phyloP scores from a whole-genome alignment of 2,113 vertebrate genomes.

The Istiophorus platypterus region DNA sequence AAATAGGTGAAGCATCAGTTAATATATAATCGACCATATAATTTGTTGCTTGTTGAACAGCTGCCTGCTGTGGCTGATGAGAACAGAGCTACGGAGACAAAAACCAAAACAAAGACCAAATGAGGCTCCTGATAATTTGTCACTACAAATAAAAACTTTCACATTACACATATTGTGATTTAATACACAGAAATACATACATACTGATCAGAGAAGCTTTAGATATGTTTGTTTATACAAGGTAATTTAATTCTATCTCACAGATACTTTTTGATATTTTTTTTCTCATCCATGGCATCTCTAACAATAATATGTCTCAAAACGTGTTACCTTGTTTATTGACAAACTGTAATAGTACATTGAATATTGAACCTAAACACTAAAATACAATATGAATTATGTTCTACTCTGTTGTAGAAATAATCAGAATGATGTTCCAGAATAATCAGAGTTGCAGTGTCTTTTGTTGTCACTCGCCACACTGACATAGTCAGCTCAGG shows the following conservation, averaged over 20 bases:
- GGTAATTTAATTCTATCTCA: neutral
- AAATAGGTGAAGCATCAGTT: no score
- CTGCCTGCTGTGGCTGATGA: no score
- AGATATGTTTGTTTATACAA: neutral
- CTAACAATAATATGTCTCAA: neutral
- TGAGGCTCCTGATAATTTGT: no score
- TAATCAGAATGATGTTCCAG: neutral
- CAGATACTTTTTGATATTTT: neutral
- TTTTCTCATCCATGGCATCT: neutral
- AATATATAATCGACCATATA: no score
- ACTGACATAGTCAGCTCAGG: neutral
- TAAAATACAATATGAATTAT: no score
- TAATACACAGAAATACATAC: neutral
- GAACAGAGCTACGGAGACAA: no score
- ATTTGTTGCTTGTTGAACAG: no score
- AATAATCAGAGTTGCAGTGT: neutral
- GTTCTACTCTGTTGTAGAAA: neutral
- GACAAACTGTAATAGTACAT: neutral
- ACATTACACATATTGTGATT: neutral
- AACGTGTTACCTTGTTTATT: neutral
- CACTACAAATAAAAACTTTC: neutral
- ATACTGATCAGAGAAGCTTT: neutral
- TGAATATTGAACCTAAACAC: neutral
- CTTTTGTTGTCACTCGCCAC: slow-evolving; percentile 19
- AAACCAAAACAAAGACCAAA: no score